A percentile compares a stretch with the other conserved stretches of the same genome.
Conservation (phyloP, 1,140 invertebrate species). For the Anoplophora glabripennis region DNA sequence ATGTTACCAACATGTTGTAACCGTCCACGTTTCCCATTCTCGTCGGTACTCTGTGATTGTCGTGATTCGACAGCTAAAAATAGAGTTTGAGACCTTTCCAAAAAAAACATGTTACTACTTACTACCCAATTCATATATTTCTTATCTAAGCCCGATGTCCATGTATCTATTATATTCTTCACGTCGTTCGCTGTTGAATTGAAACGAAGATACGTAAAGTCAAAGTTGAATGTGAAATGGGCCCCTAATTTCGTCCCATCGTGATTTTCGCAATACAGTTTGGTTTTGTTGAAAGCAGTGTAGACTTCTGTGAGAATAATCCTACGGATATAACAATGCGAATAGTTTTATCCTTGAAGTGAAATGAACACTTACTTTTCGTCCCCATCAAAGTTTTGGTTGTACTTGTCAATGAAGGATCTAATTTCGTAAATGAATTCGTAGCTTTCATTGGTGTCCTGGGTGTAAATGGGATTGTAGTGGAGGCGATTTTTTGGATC, state of each 20-base stretch:
- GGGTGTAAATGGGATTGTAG: constrained; percentile 61
- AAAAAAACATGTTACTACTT: too few relatives aligned
- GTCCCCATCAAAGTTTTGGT: constrained; percentile 51
- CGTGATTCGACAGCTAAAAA: constrained; percentile 55
- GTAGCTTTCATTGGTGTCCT: constrained; percentile 58
- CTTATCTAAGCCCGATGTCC: constrained; percentile 57
- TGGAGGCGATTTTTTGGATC: constrained; percentile 56
- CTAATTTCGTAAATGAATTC: constrained; percentile 64
- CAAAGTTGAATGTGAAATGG: constrained; percentile 68
- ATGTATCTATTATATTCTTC: constrained; percentile 53
- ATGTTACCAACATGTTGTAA: constrained; percentile 52
- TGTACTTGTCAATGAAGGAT: constrained; percentile 59
- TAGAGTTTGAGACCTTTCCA: too few relatives aligned
- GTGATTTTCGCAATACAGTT: constrained; percentile 55
- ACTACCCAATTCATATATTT: constrained; percentile 58
- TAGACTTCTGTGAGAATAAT: constrained; percentile 69
- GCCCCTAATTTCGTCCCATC: constrained; percentile 53
- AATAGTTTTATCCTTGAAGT: too few relatives aligned
- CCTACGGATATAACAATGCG: constrained; percentile 54
- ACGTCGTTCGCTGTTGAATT: constrained; percentile 61
- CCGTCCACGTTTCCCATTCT: constrained; percentile 52
- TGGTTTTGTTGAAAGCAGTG: constrained; percentile 52
- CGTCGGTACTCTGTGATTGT: constrained; percentile 52
- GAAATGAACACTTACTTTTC: constrained; percentile 29
- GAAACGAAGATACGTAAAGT: constrained; percentile 56